Evolutionary conservation across 2,113 vertebrate genomes (phyloP).

Genomic region (Eptesicus fuscus): DNA sequence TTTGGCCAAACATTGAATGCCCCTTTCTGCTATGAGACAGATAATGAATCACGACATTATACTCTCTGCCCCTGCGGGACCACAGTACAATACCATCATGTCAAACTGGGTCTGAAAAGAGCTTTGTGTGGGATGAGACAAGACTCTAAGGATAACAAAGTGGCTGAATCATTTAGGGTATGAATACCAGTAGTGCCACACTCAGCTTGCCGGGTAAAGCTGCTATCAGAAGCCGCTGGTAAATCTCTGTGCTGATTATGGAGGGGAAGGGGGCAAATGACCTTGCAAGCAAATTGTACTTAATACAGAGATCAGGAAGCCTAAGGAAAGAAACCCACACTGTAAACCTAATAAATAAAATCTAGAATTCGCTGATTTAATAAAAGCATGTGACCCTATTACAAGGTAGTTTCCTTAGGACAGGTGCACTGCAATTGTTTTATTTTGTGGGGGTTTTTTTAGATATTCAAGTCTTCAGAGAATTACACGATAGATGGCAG

Average conservation of each 20-base stretch:
- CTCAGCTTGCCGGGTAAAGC: not conserved
- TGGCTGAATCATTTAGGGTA: not conserved
- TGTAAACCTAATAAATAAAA: slow-evolving; percentile 52
- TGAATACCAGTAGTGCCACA: not conserved
- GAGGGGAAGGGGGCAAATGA: not conserved
- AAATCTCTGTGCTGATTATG: not conserved
- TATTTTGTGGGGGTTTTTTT: not conserved
- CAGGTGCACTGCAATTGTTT: slow-evolving; percentile 75
- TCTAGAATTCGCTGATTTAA: slow-evolving; percentile 36
- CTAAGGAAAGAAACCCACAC: slow-evolving; percentile 4
- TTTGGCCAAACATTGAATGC: not conserved
- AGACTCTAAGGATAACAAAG: slow-evolving; percentile 12
- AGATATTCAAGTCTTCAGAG: slow-evolving; percentile 77
- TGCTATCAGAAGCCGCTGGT: not conserved
- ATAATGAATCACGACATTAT: slow-evolving; percentile 34
- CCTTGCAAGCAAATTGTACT: not conserved
- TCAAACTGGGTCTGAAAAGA: slow-evolving; percentile 53
- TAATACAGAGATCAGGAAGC: slow-evolving; percentile 1
- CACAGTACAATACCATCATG: slow-evolving; percentile 43
- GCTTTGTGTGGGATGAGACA: not conserved
- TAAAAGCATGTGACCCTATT: slow-evolving; percentile 54
- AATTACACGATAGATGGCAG: slow-evolving; percentile 79
- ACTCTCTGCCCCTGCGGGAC: slow-evolving; percentile 34
- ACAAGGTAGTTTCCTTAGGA: slow-evolving; percentile 75
- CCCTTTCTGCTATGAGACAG: not conserved